Percentiles rank a stretch among this genome's conserved stretches.
Evolutionary conservation across 2,888 invertebrate species (phyloP).

Genomic region (Conus canariensis): DNA sequence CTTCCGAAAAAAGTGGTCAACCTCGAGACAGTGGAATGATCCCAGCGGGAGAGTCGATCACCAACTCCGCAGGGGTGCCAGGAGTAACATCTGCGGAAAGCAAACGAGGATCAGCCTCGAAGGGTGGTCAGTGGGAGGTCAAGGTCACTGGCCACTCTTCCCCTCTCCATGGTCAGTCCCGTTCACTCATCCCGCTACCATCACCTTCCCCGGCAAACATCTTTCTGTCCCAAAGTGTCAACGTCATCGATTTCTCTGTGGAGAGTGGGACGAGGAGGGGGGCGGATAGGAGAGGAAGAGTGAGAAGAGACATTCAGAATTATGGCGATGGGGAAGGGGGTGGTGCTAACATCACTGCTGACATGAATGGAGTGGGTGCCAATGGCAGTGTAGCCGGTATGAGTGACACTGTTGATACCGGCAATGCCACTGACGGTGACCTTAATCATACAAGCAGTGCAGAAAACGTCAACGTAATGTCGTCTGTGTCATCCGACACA

Average conservation of each 20-base stretch:
- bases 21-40: background rate
- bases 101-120: background rate
- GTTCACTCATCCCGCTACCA: background rate
- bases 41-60: background rate
- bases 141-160: background rate
- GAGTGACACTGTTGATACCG: background rate
- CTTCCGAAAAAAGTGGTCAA: background rate
- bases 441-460: background rate
- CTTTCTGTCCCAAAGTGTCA: background rate
- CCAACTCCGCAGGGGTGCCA: background rate
- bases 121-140: background rate
- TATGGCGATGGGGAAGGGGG: background rate
- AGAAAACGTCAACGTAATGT: background rate
- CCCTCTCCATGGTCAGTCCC: background rate
- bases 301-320: background rate
- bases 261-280: background rate
- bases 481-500: slow-evolving; percentile 21
- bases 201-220: background rate
- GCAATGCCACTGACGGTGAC: background rate
- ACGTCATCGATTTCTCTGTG: background rate
- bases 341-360: no score
- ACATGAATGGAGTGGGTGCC: no score
- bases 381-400: background rate
- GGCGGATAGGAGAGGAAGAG: background rate
- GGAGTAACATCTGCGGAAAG: background rate